Percentiles rank a stretch among this genome's conserved stretches.
These are phyloP conservation scores for Drosophila sp. DNA, from an alignment of 1,140 invertebrate genomes.

Conservation along the genomic window DNA sequence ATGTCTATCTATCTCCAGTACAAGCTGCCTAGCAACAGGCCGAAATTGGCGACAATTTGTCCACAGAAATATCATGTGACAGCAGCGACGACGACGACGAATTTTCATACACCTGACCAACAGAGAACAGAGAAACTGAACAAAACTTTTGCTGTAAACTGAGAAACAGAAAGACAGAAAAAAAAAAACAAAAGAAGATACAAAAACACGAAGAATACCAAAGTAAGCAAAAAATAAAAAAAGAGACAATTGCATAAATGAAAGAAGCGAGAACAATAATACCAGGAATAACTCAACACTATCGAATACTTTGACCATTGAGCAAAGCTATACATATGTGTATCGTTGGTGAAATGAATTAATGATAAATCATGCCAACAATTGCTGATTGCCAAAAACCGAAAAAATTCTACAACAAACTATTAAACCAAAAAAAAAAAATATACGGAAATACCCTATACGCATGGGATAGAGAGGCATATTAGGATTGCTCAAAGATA, in stretches of 20 bases:
- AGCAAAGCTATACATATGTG: background rate
- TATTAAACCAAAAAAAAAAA: background rate
- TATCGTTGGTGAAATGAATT: background rate
- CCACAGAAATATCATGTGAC: conserved; percentile 19
- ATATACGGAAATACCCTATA: too few relatives aligned
- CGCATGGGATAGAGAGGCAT: too few relatives aligned
- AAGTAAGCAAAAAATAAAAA: background rate
- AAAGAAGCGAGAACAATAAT: background rate
- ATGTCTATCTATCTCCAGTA: background rate
- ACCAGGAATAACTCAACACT: background rate
- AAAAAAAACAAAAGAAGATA: conserved; percentile 1
- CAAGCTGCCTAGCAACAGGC: conserved; percentile 2
- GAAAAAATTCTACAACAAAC: background rate
- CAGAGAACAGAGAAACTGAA: background rate
- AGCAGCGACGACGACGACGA: background rate
- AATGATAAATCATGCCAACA: background rate
- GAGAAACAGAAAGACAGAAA: conserved; percentile 37
- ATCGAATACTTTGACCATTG: background rate
- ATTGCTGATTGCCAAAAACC: background rate
- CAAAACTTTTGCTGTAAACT: conserved; percentile 1
- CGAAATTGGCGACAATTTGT: conserved; percentile 4
- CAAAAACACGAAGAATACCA: too few relatives aligned
- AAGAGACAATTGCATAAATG: background rate
- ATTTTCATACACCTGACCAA: conserved; percentile 28
- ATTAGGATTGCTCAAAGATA: too few relatives aligned